Evolutionary conservation across 2,113 vertebrate genomes (phyloP), one percentile per base, ranked within the genome.

Genomic region (Phylloscopus trochilus): DNA sequence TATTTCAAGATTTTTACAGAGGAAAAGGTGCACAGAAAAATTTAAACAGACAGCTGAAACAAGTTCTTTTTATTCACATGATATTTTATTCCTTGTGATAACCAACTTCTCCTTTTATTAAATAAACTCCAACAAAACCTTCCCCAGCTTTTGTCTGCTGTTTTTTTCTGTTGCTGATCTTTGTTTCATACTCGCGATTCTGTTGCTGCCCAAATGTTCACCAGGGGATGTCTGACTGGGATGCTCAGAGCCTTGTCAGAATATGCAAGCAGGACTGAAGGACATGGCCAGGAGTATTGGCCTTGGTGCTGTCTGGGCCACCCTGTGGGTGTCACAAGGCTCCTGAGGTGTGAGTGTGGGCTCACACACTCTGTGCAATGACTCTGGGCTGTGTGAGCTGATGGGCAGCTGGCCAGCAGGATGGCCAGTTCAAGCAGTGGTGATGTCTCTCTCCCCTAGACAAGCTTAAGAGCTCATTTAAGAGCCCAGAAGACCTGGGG

Each of bases 31-130:
- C 5, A 3, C 24, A 82, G 49, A 53, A 56, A 78, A 84, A 70
- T 82, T 95, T 79, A 56, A 94, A 86, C 80, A 95, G 83, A 59
- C 66, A 75, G 55, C 46, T 86, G 67, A 94, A 85, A 85, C 9
- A 6, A 85, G 15, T 51, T 84, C 20, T 51, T 96, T 93, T 95
- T 92, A 92, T 88, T 91, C 82, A 79, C 22, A 31, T 74, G 31
- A 63, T 83, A 67, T 95, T 96, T 95, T 94, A 94, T 84, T 92
- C 90, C 75, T 83, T 95, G 78, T 91, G 87, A 91, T 94, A 92
- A 90, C 46, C 43, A 66, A 47, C 51, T 88, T 92, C 55, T 64
- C 55, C 51, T 92, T 95, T 93, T 93, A 67, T 67, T 73, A 85
- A 79, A 46, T 56, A 86, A 91, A 86, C 33, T 62, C 51, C 75